Base-by-base conservation (phyloP, 1,140 invertebrate genomes). In the Drosophila bifasciata region DNA sequence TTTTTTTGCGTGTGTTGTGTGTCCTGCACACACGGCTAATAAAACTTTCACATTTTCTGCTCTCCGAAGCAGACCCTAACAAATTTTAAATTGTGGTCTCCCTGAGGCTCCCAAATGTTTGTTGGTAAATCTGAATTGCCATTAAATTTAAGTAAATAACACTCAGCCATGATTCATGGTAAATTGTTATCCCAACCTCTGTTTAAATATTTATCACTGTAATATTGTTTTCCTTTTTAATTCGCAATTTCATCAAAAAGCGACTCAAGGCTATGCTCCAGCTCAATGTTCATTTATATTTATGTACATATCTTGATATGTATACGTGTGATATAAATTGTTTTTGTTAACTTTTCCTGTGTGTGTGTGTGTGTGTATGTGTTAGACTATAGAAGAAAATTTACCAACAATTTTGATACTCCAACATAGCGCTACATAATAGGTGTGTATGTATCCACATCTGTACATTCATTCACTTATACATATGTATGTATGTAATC, bases 301-400 rank as follows among this genome's bases (percentile, higher is more conserved):
- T 45, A 69, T 36, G 53, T 50, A 57, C 6, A 9, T 9, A 43
- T 53, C n/a, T 41, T 55, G 15, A n/a, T 41, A 2, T n/a, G 13
- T 23, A 21, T 8, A 16, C n/a, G n/a, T n/a, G n/a, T n/a, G 25
- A 64, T 64, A 74, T 43, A 53, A 73, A 64, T 45, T 74, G 59
- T 63, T 73, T 74, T 74, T 73, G 59, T 73, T 64, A 45, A 74
- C 70, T 73, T 57, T 64, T 21, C 40, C 43, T 58, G 64, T 52
- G 17, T 51, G 49, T 19, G 39, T 43, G 15, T 32, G 32, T 16
- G 17, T 46, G 28, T 46, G 25, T 23, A 40, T 39, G 48, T 39
- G 41, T 39, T 46, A 21, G 28, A 45, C 53, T 40, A 62, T 70
- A 53, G 57, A 32, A 53, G 58, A 48, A 63, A 66, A 76, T 46